These are phyloP conservation scores for Acanthoscelides obtectus DNA, from an alignment of 2,888 invertebrate species.

Conservation along the genomic window DNA sequence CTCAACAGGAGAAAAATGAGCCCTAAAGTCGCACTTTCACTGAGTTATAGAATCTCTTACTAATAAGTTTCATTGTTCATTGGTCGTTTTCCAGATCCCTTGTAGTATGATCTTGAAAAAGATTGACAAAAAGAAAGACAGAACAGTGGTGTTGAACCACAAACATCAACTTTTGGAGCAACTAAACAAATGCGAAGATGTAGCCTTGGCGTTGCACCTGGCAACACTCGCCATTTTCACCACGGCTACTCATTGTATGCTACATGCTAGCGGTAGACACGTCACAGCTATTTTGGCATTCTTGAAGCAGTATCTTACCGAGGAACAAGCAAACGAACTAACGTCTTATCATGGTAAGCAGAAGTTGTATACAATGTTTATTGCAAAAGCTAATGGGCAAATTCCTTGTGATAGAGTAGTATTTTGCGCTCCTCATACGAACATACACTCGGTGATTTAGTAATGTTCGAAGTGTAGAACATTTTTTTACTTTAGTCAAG, in stretches of 20 bases:
- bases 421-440: too few relatives aligned
- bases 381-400: too few relatives aligned
- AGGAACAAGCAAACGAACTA: conserved; percentile 61
- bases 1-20: too few relatives aligned
- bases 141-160: conserved; percentile 71
- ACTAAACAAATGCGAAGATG: conserved; percentile 67
- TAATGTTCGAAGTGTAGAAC: too few relatives aligned
- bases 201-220: conserved; percentile 74
- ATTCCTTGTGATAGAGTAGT: too few relatives aligned
- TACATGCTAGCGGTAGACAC: conserved; percentile 92
- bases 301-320: conserved; percentile 64
- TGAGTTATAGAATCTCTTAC: too few relatives aligned
- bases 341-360: conserved; percentile 72
- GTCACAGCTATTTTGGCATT: conserved; percentile 75
- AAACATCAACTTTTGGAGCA: conserved; percentile 78
- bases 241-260: conserved; percentile 70
- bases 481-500: too few relatives aligned
- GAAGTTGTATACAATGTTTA: not conserved
- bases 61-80: too few relatives aligned
- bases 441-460: too few relatives aligned
- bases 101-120: conserved; percentile 82
- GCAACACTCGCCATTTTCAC: conserved; percentile 76
- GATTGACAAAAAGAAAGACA: conserved; percentile 84
- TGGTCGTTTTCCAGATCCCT: conserved; percentile 43
- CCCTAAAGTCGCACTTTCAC: too few relatives aligned